Conservation (phyloP, 2,888 invertebrate genomes). For the Digitonthophagus gazella region DNA sequence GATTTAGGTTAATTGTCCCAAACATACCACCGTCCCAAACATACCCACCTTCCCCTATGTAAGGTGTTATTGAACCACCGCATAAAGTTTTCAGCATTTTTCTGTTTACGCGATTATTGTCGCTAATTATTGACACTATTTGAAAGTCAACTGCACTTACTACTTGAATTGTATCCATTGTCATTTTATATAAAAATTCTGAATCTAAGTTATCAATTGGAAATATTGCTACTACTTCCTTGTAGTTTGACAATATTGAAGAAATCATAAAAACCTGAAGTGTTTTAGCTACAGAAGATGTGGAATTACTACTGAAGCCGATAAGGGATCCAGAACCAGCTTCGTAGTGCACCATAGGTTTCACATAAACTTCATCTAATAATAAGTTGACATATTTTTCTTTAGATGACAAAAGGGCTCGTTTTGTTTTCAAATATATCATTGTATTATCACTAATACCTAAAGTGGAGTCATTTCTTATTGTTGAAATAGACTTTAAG, state of each 20-base stretch:
- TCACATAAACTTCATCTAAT: background rate
- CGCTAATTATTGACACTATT: background rate
- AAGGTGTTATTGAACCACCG: background rate
- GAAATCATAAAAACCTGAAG: constrained; percentile 1
- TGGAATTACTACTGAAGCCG: background rate
- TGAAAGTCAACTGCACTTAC: background rate
- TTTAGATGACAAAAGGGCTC: background rate
- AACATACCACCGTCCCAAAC: background rate
- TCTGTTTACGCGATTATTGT: background rate
- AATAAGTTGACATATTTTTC: background rate
- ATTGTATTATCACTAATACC: background rate
- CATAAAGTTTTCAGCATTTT: constrained; percentile 1
- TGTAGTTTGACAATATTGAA: background rate
- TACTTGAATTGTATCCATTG: background rate
- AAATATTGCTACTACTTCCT: constrained; percentile 1
- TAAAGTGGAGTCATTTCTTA: background rate
- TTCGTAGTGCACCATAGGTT: background rate
- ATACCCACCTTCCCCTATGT: too few species aligned
- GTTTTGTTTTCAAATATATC: background rate
- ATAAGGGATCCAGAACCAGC: background rate
- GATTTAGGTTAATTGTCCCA: too few species aligned
- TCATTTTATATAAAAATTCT: background rate
- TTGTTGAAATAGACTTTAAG: background rate
- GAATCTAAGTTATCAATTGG: background rate
- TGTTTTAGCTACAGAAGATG: background rate